Conservation (phyloP, 92 coral and sea anemone species). For the Muricea muricata region DNA sequence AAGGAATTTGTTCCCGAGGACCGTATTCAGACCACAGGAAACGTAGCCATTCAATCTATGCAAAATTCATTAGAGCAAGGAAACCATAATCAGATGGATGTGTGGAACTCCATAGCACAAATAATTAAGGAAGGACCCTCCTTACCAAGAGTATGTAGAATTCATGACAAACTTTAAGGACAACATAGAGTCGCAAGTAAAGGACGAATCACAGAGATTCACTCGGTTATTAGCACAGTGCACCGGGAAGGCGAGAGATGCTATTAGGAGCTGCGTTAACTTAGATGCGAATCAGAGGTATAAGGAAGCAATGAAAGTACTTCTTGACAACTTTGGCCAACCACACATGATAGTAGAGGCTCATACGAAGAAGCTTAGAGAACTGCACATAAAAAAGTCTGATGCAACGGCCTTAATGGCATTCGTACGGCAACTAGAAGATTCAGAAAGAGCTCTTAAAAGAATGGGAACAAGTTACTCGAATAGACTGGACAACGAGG, state of each 20-base stretch:
- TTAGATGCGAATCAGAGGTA: conserved; percentile 58
- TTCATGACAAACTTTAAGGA: no score
- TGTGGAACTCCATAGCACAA: conserved; percentile 20
- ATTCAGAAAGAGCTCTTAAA: conserved; percentile 55
- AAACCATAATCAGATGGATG: background rate
- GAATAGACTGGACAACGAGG: conserved; percentile 72
- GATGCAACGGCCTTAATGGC: conserved; percentile 73
- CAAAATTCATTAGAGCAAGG: background rate
- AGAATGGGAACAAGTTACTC: conserved; percentile 70
- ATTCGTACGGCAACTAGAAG: conserved; percentile 68
- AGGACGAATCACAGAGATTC: conserved; percentile 74
- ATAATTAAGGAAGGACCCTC: conserved; percentile 58
- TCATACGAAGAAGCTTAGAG: conserved; percentile 69
- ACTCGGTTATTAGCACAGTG: conserved; percentile 73
- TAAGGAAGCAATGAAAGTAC: conserved; percentile 59
- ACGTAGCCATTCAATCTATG: no score
- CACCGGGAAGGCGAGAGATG: conserved; percentile 70
- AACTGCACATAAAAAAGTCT: conserved; percentile 58
- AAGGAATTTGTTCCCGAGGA: background rate
- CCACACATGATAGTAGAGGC: conserved; percentile 78
- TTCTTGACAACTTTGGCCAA: conserved; percentile 76
- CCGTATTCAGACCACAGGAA: background rate
- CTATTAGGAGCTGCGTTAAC: conserved; percentile 71
- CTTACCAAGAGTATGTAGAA: conserved; percentile 67
- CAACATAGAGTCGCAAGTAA: conserved; percentile 65